Evolutionary conservation across 1,140 invertebrate species (phyloP), one percentile per base, ranked within the genome.

Genomic region (Dendroctonus valens): DNA sequence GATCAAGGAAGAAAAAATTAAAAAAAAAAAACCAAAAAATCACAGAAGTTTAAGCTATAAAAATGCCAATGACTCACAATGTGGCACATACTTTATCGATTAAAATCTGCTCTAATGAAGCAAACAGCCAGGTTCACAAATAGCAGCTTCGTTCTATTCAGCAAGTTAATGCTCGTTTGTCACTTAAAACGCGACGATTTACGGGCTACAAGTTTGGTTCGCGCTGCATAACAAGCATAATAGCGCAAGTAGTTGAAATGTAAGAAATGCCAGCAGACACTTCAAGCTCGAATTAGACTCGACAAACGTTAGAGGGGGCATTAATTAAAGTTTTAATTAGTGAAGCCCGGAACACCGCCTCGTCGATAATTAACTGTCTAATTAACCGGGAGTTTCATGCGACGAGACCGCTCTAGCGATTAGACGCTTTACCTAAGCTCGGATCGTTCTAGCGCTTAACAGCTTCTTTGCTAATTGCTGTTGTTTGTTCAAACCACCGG

Each of bases 311-410:
- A 55, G 53, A 55, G 53, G 37, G 26, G 38, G 38, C 53, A 37
- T 59, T 59, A 59, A 59, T 59, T 59, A 59, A 59, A 38, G 55
- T 59, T 59, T 59, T 59, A 59, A 59, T 59, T 59, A 59, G 55
- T 59, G 39, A 39, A 41, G 53, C 53, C 41, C 12, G 42, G 15
- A 15, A 26, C 40, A 15, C 55, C 55, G 55, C 55, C 55, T 59
- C 40, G 41, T 38, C 55, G 42, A 59, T 59, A 59, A 46, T 55
- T 55, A 55, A 55, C 53, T 55, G 53, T 55, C 53, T 59, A 59
- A 59, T 59, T 59, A 59, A 59, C 55, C 55, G 12, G 42, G 55
- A 42, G 55, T 26, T 42, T 39, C 9, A 7, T 41, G 39, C 53
- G 8, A 26, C 55, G 7, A 46, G 26, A 26, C 26, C 26, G 1